A percentile compares a stretch with the other conserved stretches of the same genome.
These are phyloP conservation scores for Odontomyia ornata DNA, from an alignment of 2,888 invertebrate species.

Conservation along the genomic window DNA sequence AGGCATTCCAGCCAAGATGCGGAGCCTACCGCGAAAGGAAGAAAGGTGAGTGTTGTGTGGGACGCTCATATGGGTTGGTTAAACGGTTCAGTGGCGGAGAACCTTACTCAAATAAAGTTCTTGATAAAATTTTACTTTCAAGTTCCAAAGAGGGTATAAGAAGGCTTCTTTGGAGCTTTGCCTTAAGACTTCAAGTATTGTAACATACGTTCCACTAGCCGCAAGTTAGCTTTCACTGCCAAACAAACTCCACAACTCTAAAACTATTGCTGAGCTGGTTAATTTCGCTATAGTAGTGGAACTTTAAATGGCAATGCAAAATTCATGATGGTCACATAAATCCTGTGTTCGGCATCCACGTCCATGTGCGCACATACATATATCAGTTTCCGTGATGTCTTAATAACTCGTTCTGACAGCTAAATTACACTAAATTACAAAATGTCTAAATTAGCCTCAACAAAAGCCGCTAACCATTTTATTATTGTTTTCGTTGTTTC, in stretches of 20 bases:
- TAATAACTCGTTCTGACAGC: conserved; percentile 53
- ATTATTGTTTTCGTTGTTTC: conserved; percentile 52
- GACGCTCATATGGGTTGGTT: background rate
- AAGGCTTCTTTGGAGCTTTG: too few species aligned
- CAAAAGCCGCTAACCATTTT: conserved; percentile 52
- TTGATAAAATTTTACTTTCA: too few species aligned
- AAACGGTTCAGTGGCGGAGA: background rate
- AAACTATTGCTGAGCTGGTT: background rate
- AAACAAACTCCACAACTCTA: too few species aligned
- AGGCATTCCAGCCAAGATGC: background rate
- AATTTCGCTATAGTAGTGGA: conserved; percentile 7
- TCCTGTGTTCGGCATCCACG: conserved; percentile 43
- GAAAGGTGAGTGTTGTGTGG: background rate
- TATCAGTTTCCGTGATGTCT: conserved; percentile 50
- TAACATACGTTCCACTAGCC: too few species aligned
- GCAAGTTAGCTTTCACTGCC: too few species aligned
- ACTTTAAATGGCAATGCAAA: background rate
- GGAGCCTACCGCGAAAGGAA: background rate
- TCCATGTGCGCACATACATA: conserved; percentile 39
- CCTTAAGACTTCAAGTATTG: too few species aligned
- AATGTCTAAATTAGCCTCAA: conserved; percentile 52
- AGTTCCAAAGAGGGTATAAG: too few species aligned
- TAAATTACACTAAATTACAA: conserved; percentile 54
- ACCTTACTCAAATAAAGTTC: background rate
- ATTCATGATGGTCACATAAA: conserved; percentile 41